Percentiles rank a stretch among this genome's conserved stretches.
Evolutionary conservation across 2,797 vertebrate species (phyloP).

Genomic region (Nyctibius grandis): DNA sequence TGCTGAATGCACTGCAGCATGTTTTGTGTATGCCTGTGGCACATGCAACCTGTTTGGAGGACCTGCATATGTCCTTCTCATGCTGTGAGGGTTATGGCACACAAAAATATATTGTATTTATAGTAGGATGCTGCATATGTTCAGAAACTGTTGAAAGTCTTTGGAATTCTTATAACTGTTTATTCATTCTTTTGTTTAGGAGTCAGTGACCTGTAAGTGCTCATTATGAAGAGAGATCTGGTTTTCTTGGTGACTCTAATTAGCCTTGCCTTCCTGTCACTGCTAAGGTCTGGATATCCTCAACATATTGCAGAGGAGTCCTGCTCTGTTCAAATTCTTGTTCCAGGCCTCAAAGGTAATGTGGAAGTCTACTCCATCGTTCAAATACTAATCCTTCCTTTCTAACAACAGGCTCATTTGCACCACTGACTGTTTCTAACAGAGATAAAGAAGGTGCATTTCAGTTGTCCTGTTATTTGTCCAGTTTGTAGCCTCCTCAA

Average conservation of each 20-base stretch:
- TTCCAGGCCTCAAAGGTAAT: conserved; percentile 97
- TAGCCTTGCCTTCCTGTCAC: conserved; percentile 79
- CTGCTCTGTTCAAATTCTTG: conserved; percentile 95
- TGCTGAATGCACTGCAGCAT: background rate
- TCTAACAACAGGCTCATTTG: background rate
- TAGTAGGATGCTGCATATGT: background rate
- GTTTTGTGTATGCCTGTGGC: background rate
- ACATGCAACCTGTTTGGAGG: background rate
- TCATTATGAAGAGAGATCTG: conserved; percentile 83
- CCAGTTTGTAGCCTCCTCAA: background rate
- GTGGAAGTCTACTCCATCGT: background rate
- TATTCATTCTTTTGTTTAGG: conserved; percentile 70
- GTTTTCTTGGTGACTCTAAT: conserved; percentile 73
- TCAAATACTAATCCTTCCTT: background rate
- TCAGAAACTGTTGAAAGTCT: conserved; percentile 38
- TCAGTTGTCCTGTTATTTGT: background rate
- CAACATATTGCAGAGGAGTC: conserved; percentile 88
- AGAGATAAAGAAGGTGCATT: background rate
- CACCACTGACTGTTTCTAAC: background rate
- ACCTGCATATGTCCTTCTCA: background rate
- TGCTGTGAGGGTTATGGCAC: background rate
- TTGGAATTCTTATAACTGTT: conserved; percentile 62
- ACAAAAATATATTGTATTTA: background rate
- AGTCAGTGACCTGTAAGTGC: conserved; percentile 67
- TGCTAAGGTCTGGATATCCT: conserved; percentile 75